A percentile compares a stretch with the other conserved stretches of the same genome.
phyloP scores from a whole-genome alignment of 1,140 invertebrate species.

The Hypothenemus hampei region DNA sequence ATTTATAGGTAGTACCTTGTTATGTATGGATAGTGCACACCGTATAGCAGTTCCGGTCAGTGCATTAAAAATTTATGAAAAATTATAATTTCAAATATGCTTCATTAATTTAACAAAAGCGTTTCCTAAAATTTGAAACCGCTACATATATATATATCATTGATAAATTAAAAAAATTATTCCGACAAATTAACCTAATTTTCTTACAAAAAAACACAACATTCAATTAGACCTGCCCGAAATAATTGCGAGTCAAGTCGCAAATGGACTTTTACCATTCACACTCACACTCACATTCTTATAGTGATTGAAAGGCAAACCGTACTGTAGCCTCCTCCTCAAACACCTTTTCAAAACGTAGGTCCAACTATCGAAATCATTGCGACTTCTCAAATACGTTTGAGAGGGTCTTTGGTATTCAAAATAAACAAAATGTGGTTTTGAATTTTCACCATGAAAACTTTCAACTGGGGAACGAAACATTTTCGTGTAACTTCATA shows the following conservation, averaged over 20 bases:
- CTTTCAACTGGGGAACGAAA: neutral
- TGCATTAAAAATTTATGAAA: no score
- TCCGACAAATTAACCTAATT: no score
- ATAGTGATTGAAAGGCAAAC: constrained; percentile 1
- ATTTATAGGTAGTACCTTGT: neutral
- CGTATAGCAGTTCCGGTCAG: constrained; percentile 9
- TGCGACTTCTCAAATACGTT: constrained; percentile 33
- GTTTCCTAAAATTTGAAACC: no score
- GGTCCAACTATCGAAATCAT: constrained; percentile 32
- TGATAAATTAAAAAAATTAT: no score
- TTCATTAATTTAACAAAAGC: no score
- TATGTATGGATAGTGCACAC: constrained; percentile 7
- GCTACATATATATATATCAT: no score
- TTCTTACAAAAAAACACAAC: neutral
- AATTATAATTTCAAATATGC: no score
- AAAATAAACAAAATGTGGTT: constrained; percentile 11
- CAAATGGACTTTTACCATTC: neutral
- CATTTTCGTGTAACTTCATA: neutral
- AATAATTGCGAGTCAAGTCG: neutral
- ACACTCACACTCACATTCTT: constrained; percentile 20
- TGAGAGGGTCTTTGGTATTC: constrained; percentile 29
- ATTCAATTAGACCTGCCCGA: neutral
- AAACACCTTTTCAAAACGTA: constrained; percentile 37
- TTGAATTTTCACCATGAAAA: neutral
- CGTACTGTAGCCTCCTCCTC: constrained; percentile 17